These are phyloP conservation scores for Drosophila punjabiensis DNA, from an alignment of 1,140 invertebrate genomes.

Conservation along the genomic window DNA sequence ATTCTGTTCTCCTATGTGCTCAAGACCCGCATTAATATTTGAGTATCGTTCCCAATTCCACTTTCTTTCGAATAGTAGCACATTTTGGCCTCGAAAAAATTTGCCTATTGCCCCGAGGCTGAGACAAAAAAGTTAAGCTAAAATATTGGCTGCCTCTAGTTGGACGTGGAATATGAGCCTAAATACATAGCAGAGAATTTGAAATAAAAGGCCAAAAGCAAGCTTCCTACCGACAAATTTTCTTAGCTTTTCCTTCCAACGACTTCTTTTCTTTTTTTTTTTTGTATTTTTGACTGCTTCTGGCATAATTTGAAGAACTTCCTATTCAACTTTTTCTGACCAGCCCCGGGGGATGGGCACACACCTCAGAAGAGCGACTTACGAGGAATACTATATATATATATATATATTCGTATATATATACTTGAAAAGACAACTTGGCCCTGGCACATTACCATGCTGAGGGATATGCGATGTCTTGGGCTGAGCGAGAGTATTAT, in stretches of 20 bases:
- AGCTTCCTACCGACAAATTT: conserved; percentile 39
- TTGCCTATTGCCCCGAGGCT: conserved; percentile 25
- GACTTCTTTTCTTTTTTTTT: conserved; percentile 5
- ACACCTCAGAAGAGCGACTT: conserved; percentile 32
- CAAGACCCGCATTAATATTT: conserved; percentile 37
- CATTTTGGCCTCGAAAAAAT: conserved; percentile 17
- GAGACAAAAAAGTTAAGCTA: conserved; percentile 36
- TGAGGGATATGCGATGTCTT: conserved; percentile 30
- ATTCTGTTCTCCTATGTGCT: neutral
- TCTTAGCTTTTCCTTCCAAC: conserved; percentile 27
- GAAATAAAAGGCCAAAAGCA: conserved; percentile 45
- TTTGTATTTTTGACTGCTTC: conserved; percentile 38
- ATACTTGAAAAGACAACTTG: conserved; percentile 50
- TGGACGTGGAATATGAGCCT: conserved; percentile 30
- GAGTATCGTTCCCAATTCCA: conserved; percentile 35
- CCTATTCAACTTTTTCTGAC: conserved; percentile 56
- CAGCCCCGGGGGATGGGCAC: conserved; percentile 36
- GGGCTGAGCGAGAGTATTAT: conserved; percentile 55
- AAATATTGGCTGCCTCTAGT: conserved; percentile 34
- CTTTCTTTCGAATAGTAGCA: conserved; percentile 26
- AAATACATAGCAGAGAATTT: conserved; percentile 47
- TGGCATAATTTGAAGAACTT: conserved; percentile 58
- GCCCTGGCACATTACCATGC: conserved; percentile 56
- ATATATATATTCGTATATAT: conserved; percentile 20
- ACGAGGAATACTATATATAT: conserved; percentile 5